A percentile compares a stretch with the other conserved stretches of the same genome.
Conservation (phyloP, 2,113 vertebrate species). For the Pimephales promelas region DNA sequence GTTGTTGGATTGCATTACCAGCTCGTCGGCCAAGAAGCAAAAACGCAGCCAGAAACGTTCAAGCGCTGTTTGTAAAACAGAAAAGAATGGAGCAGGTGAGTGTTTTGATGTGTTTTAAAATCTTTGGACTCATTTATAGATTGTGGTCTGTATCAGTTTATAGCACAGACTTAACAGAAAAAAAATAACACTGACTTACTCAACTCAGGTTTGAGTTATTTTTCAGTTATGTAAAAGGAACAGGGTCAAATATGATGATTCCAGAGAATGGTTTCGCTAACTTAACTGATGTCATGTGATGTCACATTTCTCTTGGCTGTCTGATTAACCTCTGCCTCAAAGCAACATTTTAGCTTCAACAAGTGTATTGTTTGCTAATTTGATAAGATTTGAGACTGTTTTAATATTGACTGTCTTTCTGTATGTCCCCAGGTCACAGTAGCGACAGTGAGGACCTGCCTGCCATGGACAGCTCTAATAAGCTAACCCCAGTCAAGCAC, state of each 20-base stretch:
- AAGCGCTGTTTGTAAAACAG: conserved; percentile 79
- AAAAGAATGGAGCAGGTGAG: conserved; percentile 92
- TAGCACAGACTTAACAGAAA: no score
- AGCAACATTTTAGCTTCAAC: neutral
- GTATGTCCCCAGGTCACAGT: conserved; percentile 83
- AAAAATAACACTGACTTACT: no score
- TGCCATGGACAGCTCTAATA: conserved; percentile 79
- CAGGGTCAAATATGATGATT: conserved; percentile 43
- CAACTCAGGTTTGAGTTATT: neutral
- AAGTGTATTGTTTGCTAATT: neutral
- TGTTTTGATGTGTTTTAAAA: neutral
- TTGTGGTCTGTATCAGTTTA: no score
- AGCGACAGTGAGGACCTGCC: conserved; percentile 94
- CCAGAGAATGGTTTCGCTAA: conserved; percentile 54
- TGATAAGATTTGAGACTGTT: neutral
- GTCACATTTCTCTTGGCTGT: conserved; percentile 53
- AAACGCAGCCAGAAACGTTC: conserved; percentile 92
- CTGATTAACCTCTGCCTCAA: conserved; percentile 26
- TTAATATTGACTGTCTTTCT: neutral
- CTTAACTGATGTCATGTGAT: conserved; percentile 47
- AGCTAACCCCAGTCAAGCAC: conserved; percentile 85
- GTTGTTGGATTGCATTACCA: conserved; percentile 79
- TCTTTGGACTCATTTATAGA: neutral
- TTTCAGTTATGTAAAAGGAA: neutral
- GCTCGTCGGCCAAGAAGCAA: conserved; percentile 88